Evolutionary conservation across 37 sponge, comb jelly and placozoan genomes (phyloP).

Genomic region (Aphrocallistes beatrix): DNA sequence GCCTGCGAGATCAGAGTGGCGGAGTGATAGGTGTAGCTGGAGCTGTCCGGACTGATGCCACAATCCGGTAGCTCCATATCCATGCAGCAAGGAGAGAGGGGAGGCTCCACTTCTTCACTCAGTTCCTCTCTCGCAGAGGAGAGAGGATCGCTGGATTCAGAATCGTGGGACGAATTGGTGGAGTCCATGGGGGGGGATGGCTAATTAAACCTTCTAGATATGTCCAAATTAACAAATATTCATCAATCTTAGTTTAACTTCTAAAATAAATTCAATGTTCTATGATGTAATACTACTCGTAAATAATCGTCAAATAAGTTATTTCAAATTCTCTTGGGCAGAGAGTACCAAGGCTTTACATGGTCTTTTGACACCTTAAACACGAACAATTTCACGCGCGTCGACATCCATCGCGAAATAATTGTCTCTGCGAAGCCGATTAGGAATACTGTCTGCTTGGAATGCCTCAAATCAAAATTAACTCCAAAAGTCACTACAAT

Average conservation of each 20-base stretch:
- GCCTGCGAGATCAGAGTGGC: conserved; percentile 19
- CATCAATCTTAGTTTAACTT: too few species aligned
- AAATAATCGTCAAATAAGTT: too few species aligned
- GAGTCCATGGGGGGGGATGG: background rate
- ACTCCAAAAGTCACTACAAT: background rate
- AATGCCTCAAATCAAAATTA: background rate
- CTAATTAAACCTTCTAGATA: too few species aligned
- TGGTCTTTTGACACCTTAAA: background rate
- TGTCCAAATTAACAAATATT: too few species aligned
- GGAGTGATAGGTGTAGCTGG: background rate
- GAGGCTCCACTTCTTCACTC: background rate
- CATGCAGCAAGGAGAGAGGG: background rate
- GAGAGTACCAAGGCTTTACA: background rate
- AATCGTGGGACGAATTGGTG: background rate
- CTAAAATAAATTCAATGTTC: too few species aligned
- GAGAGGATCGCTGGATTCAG: too few species aligned
- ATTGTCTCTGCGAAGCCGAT: background rate
- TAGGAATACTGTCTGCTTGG: background rate
- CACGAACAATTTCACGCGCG: background rate
- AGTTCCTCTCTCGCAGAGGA: background rate
- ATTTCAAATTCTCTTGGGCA: background rate
- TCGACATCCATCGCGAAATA: background rate
- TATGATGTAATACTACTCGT: background rate
- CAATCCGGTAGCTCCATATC: conserved; percentile 8
- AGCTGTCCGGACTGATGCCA: background rate